Evolutionary conservation across 1,140 invertebrate species (phyloP).

Genomic region (Araneus ventricosus): DNA sequence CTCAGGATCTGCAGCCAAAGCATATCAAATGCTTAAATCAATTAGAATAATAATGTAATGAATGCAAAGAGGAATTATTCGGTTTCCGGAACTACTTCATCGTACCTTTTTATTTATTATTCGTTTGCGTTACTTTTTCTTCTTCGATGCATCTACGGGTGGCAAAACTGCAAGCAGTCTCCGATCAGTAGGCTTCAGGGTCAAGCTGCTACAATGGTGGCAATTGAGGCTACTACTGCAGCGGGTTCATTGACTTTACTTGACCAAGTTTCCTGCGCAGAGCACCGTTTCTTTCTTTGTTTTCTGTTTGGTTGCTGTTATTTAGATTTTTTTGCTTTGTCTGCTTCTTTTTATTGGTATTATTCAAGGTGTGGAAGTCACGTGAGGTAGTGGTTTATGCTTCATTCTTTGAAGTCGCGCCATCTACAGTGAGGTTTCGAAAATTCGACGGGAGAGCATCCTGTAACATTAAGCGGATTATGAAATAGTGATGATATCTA

Average conservation of each 20-base stretch:
- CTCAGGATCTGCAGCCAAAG: conserved; percentile 19
- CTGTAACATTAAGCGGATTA: no score
- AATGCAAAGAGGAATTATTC: conserved; percentile 55
- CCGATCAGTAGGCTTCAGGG: conserved; percentile 73
- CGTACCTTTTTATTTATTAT: conserved; percentile 39
- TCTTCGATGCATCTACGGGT: conserved; percentile 35
- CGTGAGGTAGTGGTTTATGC: conserved; percentile 44
- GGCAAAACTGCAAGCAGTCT: conserved; percentile 34
- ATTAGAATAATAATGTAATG: conserved; percentile 69
- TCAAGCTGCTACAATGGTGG: conserved; percentile 70
- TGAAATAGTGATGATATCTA: no score
- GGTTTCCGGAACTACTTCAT: conserved; percentile 69
- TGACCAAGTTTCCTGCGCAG: conserved; percentile 69
- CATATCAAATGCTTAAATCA: conserved; percentile 27
- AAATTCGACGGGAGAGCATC: not conserved
- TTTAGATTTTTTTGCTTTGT: conserved; percentile 31
- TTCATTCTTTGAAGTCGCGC: conserved; percentile 2
- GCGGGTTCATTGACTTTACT: conserved; percentile 64
- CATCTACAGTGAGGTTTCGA: conserved; percentile 18
- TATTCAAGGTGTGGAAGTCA: conserved; percentile 50
- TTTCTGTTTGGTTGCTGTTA: conserved; percentile 37
- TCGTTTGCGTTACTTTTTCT: conserved; percentile 16
- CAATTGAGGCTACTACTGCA: conserved; percentile 56
- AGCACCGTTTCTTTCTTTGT: conserved; percentile 43
- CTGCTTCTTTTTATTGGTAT: not conserved